These are phyloP conservation scores for Lymantria dispar DNA, from an alignment of 2,888 invertebrate genomes.

Conservation along the genomic window DNA sequence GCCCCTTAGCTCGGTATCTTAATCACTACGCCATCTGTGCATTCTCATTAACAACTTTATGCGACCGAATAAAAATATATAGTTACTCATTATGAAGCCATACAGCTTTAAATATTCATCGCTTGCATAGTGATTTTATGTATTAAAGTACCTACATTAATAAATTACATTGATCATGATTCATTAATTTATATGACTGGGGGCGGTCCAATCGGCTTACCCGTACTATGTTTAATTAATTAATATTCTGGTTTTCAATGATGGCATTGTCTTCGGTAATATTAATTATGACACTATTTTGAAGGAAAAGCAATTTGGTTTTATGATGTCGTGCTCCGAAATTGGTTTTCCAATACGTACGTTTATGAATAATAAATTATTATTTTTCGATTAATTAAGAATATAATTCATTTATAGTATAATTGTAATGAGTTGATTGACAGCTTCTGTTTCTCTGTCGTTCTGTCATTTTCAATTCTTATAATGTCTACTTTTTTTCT, in stretches of 20 bases:
- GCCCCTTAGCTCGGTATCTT: no score
- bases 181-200: conserved; percentile 21
- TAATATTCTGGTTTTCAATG: conserved; percentile 16
- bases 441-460: no score
- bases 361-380: no score
- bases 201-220: conserved; percentile 18
- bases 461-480: no score
- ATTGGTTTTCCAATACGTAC: background rate
- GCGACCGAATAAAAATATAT: no score
- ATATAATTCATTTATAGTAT: no score
- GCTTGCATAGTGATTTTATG: background rate
- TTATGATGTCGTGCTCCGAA: background rate
- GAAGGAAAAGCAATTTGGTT: background rate
- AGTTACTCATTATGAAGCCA: no score
- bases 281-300: conserved; percentile 2
- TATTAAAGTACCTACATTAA: conserved; percentile 7
- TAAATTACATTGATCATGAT: conserved; percentile 27
- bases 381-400: no score
- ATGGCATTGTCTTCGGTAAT: background rate
- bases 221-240: conserved; percentile 31
- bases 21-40: no score
- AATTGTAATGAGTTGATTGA: no score
- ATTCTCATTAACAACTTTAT: no score
- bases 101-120: background rate
- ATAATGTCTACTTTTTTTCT: no score